Evolutionary conservation across 35 echinoderm and acorn worm species (phyloP), one percentile per base, ranked within the genome.

Genomic region (Chiridota heheva): DNA sequence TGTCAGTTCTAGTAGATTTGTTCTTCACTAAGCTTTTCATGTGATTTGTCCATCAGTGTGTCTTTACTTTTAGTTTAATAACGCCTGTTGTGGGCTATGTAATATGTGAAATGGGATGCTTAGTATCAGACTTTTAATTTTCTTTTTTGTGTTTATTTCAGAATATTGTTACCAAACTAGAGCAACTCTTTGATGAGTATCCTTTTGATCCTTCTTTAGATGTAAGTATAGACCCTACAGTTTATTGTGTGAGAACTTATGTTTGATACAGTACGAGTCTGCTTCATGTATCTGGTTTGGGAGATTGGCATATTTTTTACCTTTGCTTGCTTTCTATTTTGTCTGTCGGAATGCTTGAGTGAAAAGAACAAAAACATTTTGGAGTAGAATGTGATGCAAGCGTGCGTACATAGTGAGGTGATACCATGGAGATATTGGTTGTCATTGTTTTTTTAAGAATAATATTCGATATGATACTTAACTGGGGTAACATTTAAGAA

Each of bases 141-240:
- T 26, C 5, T 24, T 60, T 55, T 43, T 41, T 55, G 45, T 39
- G 17, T 16, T 37, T 48, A 17, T 60, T 46, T 20, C 27, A 78
- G 60, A 87, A 79, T 42, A 80, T 68, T 57, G 74, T 80, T 27
- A n/a, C 66, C 34, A 49, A 68, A 12, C 60, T 68, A 28, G 46
- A 80, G 34, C 24, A 63, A 41, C 29, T 20, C 0, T 58, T 31
- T 49, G 41, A 31, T 3, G 38, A 37, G 36, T 70, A 70, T 37
- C 51, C 39, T 18, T 31, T 25, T 13, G 42, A 70, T 67, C 67
- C 43, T 30, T 25, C 32, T 20, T 60, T 74, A 13, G 38, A 28
- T 43, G 72, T 77, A 62, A 69, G 60, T 44, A 69, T 20, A 2
- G 18, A 55, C n/a, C 32, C n/a, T n/a, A n/a, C n/a, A n/a, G n/a